phyloP scores from a whole-genome alignment of 2,797 vertebrate species.

The Simalia tracyae region DNA sequence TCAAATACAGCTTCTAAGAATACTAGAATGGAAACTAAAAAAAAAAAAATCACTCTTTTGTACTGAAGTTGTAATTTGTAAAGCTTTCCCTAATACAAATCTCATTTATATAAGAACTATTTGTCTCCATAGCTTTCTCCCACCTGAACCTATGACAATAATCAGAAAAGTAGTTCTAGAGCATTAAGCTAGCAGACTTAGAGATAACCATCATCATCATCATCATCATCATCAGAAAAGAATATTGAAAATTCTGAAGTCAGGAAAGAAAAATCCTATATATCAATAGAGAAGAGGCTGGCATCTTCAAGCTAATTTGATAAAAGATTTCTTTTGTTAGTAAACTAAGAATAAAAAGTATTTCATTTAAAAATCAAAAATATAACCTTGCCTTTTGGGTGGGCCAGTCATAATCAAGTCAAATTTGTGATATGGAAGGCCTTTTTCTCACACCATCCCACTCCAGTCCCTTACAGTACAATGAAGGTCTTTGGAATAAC shows the following conservation, averaged over 20 bases:
- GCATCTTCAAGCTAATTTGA: neutral
- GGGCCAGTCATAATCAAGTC: neutral
- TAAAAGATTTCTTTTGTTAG: neutral
- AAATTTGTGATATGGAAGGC: neutral
- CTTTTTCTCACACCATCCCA: neutral
- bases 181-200: no score
- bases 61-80: neutral
- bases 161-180: neutral
- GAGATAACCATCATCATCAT: neutral
- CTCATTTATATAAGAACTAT: neutral
- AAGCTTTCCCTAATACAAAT: neutral
- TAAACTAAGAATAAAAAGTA: neutral
- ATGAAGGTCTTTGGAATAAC: neutral
- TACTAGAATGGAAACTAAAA: neutral
- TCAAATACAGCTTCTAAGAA: neutral
- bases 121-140: neutral
- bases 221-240: neutral
- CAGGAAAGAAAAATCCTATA: neutral
- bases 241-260: neutral
- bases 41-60: neutral
- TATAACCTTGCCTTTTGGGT: neutral
- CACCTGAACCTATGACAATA: neutral
- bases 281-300: neutral
- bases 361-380: neutral
- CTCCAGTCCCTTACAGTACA: neutral